These are phyloP conservation scores for Sesamia inferens DNA, from an alignment of 2,888 invertebrate genomes.

Conservation along the genomic window DNA sequence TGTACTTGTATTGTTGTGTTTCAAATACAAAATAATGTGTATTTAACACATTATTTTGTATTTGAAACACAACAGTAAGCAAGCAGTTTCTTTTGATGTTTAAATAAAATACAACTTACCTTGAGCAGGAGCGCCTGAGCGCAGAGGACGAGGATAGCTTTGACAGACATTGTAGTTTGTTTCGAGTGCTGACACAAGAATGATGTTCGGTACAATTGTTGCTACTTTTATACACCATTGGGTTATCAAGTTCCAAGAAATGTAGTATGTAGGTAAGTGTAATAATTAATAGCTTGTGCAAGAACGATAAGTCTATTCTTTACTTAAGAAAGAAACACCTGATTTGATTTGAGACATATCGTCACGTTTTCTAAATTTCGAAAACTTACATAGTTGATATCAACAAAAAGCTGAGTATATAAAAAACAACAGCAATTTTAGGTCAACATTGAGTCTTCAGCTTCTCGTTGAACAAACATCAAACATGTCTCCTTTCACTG, in stretches of 20 bases:
- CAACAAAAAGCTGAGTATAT: too few relatives aligned
- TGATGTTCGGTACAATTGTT: slow-evolving; percentile 15
- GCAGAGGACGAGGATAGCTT: slow-evolving; percentile 45
- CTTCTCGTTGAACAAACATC: slow-evolving; percentile 29
- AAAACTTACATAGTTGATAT: too few relatives aligned
- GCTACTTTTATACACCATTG: slow-evolving; percentile 9
- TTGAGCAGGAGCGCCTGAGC: slow-evolving; percentile 13
- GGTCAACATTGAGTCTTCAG: slow-evolving; percentile 19
- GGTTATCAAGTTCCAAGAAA: slow-evolving; percentile 16
- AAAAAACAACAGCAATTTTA: too few relatives aligned
- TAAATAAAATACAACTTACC: background rate
- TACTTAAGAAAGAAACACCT: background rate
- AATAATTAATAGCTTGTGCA: slow-evolving; percentile 23
- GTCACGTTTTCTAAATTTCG: too few relatives aligned
- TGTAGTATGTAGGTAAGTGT: slow-evolving; percentile 2
- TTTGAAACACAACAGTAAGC: too few relatives aligned
- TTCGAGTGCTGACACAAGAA: slow-evolving; percentile 35
- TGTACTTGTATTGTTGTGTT: too few relatives aligned
- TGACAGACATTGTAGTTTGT: slow-evolving; percentile 65
- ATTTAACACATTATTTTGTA: too few relatives aligned
- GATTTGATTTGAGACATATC: too few relatives aligned
- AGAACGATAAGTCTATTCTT: slow-evolving; percentile 26
- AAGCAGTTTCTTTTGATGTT: too few relatives aligned
- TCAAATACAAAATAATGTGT: too few relatives aligned
- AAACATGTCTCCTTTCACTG: slow-evolving; percentile 27